phyloP scores from a whole-genome alignment of 2,113 vertebrate species.

The Sinocyclocheilus anshuiensis region DNA sequence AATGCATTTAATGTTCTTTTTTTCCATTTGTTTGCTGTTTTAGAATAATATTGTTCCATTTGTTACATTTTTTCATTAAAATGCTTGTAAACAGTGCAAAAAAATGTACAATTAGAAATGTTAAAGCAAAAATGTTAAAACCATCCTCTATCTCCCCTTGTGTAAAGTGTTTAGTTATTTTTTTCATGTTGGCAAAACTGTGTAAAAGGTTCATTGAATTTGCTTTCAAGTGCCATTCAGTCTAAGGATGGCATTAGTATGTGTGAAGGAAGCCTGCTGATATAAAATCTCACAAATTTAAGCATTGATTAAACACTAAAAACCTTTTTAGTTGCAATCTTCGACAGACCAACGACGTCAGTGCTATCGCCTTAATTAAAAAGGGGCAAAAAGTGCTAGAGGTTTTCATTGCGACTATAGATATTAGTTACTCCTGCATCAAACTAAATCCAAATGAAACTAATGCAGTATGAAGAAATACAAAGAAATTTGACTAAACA shows the following conservation, averaged over 20 bases:
- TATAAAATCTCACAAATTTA: slow-evolving; percentile 34
- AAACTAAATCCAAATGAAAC: slow-evolving; percentile 10
- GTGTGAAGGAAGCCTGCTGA: slow-evolving; percentile 27
- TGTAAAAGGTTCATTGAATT: neutral
- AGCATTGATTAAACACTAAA: slow-evolving; percentile 47
- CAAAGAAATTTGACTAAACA: neutral
- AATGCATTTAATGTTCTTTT: too few species aligned
- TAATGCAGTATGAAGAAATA: neutral
- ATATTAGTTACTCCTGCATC: slow-evolving; percentile 15
- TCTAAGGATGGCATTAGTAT: slow-evolving; percentile 29
- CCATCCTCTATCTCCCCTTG: too few species aligned
- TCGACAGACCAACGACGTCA: slow-evolving; percentile 22
- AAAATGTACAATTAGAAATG: too few species aligned
- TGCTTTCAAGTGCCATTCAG: slow-evolving; percentile 9
- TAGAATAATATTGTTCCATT: too few species aligned
- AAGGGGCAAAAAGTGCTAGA: slow-evolving; percentile 19
- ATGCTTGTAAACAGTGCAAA: too few species aligned
- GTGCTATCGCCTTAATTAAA: slow-evolving; percentile 37
- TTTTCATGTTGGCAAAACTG: neutral
- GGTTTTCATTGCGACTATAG: slow-evolving; percentile 35
- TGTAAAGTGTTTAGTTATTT: neutral
- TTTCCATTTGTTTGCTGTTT: too few species aligned
- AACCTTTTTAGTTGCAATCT: slow-evolving; percentile 28
- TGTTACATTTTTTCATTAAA: too few species aligned
- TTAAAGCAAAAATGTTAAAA: too few species aligned